These are phyloP conservation scores for Drosophila tripunctata DNA, from an alignment of 2,888 invertebrate species.

Conservation along the genomic window DNA sequence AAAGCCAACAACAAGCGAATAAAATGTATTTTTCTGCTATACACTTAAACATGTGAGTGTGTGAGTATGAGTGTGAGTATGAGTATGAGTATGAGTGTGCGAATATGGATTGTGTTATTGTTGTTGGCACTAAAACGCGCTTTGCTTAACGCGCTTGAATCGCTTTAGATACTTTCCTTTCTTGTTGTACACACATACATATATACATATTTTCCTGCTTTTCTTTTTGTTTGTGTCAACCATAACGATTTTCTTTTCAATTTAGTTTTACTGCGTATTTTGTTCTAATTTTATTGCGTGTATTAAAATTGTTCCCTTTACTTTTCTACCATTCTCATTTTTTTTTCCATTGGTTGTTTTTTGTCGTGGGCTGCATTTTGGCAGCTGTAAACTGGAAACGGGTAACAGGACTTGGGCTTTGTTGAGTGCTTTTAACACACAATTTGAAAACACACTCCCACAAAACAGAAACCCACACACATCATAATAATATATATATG, in stretches of 20 bases:
- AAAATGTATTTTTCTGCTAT: conserved; percentile 56
- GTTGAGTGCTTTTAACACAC: conserved; percentile 68
- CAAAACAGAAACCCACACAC: conserved; percentile 5
- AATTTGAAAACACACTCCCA: conserved; percentile 49
- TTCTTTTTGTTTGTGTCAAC: conserved; percentile 55
- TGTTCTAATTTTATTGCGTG: conserved; percentile 75
- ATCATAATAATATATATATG: conserved; percentile 62
- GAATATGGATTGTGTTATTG: conserved; percentile 35
- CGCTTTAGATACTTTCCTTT: conserved; percentile 52
- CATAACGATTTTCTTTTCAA: conserved; percentile 80
- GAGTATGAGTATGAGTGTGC: conserved; percentile 21
- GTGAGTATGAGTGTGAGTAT: conserved; percentile 16
- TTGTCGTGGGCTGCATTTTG: conserved; percentile 32
- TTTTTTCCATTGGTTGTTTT: not conserved
- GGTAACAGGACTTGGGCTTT: conserved; percentile 12
- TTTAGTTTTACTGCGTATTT: conserved; percentile 78
- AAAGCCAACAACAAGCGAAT: conserved; percentile 75
- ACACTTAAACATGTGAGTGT: conserved; percentile 12
- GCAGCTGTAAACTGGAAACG: conserved; percentile 8
- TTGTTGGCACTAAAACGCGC: conserved; percentile 70
- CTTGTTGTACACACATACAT: conserved; percentile 9
- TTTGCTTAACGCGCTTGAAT: conserved; percentile 75
- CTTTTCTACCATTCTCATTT: not conserved
- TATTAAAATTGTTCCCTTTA: conserved; percentile 61
- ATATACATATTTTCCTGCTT: conserved; percentile 4